These are phyloP conservation scores for Eristalis pertinax DNA, from an alignment of 2,888 invertebrate species.

Conservation along the genomic window DNA sequence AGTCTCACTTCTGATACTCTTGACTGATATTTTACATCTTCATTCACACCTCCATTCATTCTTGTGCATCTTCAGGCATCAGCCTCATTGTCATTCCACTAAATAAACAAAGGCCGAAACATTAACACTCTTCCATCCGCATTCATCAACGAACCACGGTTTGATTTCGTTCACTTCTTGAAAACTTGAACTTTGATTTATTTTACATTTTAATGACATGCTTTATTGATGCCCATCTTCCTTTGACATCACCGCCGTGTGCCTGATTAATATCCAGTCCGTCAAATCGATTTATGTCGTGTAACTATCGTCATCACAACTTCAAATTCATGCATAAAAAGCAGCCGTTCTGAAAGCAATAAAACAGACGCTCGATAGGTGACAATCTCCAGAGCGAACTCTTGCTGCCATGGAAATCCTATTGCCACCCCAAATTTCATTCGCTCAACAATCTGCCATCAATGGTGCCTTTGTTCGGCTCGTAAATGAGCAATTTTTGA, in stretches of 20 bases:
- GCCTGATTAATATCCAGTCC: neutral
- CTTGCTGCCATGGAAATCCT: too few relatives aligned
- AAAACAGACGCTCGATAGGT: neutral
- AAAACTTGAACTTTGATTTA: neutral
- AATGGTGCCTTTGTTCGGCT: neutral
- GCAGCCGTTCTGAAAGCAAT: neutral
- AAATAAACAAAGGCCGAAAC: neutral
- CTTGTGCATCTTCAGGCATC: neutral
- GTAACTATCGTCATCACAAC: neutral
- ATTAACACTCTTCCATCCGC: neutral
- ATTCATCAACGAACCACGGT: neutral
- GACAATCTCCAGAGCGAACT: neutral
- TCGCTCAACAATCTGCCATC: neutral
- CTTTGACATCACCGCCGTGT: neutral
- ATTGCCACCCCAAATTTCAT: neutral
- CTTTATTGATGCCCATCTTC: neutral
- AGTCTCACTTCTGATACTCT: too few relatives aligned
- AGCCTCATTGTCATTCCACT: neutral
- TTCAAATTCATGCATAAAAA: too few relatives aligned
- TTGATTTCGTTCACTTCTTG: neutral
- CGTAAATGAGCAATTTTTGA: slow-evolving; percentile 6
- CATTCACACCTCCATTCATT: neutral
- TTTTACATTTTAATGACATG: neutral
- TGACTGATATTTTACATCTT: neutral
- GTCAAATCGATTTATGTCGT: neutral